These are phyloP conservation scores for Branchellion lobata DNA, from an alignment of 2,888 invertebrate genomes.

Conservation along the genomic window DNA sequence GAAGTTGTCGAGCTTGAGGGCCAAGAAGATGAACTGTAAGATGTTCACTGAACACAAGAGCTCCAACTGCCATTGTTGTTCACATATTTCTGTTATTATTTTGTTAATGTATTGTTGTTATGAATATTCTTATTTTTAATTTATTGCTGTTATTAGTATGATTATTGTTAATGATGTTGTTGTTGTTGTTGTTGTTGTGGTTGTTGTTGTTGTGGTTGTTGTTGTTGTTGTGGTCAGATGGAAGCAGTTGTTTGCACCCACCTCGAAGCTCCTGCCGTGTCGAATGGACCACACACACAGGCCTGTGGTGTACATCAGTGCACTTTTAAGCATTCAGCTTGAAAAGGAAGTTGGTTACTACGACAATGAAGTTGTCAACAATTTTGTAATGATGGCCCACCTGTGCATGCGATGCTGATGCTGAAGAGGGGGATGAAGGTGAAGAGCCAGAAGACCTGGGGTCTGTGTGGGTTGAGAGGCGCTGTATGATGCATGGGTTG, in stretches of 20 bases:
- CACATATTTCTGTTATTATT: not conserved
- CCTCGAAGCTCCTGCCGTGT: conserved; percentile 95
- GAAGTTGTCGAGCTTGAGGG: conserved; percentile 79
- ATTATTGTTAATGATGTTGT: too few relatives aligned
- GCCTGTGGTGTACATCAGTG: too few relatives aligned
- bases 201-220: too few relatives aligned
- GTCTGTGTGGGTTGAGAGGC: conserved; percentile 7
- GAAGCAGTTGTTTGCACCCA: conserved; percentile 55
- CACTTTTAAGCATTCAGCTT: too few relatives aligned
- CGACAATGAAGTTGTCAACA: too few relatives aligned
- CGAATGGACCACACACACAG: conserved; percentile 97
- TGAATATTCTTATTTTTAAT: conserved; percentile 11
- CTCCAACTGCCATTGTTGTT: conserved; percentile 74
- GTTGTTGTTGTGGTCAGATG: not conserved
- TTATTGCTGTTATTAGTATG: not conserved
- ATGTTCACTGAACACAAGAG: conserved; percentile 95
- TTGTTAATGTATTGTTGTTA: not conserved
- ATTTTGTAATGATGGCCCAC: not conserved
- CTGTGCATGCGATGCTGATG: conserved; percentile 89
- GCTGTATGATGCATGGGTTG: too few relatives aligned
- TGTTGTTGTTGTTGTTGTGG: too few relatives aligned
- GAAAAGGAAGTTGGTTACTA: too few relatives aligned
- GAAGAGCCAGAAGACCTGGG: conserved; percentile 66
- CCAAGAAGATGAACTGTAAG: conserved; percentile 93
- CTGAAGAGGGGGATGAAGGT: conserved; percentile 85